These are phyloP conservation scores for Chelonus insularis DNA, from an alignment of 1,140 invertebrate genomes.

Conservation along the genomic window DNA sequence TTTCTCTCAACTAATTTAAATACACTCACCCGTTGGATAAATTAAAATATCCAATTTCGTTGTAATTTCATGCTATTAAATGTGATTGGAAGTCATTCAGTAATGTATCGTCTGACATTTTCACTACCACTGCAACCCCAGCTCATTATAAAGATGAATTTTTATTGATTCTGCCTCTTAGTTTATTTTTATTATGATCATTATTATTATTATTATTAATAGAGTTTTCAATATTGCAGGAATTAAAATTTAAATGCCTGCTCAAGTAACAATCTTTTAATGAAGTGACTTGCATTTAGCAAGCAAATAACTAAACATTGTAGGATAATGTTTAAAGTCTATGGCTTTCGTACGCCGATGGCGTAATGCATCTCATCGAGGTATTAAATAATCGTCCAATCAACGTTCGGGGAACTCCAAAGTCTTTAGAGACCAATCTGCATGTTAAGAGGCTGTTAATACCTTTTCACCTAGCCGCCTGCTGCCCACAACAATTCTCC, in stretches of 20 bases:
- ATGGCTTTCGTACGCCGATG: slow-evolving; percentile 19
- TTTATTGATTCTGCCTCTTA: too few relatives aligned
- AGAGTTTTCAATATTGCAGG: too few relatives aligned
- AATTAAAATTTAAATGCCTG: too few relatives aligned
- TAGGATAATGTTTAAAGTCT: slow-evolving; percentile 3
- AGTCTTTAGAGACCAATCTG: slow-evolving; percentile 56
- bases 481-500: slow-evolving; percentile 34
- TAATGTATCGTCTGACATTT: background rate
- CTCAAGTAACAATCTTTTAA: too few relatives aligned
- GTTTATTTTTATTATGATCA: too few relatives aligned
- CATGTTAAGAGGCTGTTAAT: slow-evolving; percentile 60
- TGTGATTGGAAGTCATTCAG: slow-evolving; percentile 44
- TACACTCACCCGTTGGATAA: slow-evolving; percentile 53
- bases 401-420: slow-evolving; percentile 51
- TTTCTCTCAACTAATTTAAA: slow-evolving; percentile 54
- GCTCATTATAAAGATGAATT: background rate
- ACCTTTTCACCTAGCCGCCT: slow-evolving; percentile 53
- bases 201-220: too few relatives aligned
- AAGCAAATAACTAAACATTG: background rate
- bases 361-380: slow-evolving; percentile 35
- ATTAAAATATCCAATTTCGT: slow-evolving; percentile 60
- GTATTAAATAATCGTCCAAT: slow-evolving; percentile 59
- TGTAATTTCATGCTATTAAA: slow-evolving; percentile 59
- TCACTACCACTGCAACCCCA: background rate
- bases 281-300: background rate